Percentiles rank a stretch among this genome's conserved stretches.
Conservation (phyloP, 2,888 invertebrate genomes). For the Caenorhabditis uteleia region DNA sequence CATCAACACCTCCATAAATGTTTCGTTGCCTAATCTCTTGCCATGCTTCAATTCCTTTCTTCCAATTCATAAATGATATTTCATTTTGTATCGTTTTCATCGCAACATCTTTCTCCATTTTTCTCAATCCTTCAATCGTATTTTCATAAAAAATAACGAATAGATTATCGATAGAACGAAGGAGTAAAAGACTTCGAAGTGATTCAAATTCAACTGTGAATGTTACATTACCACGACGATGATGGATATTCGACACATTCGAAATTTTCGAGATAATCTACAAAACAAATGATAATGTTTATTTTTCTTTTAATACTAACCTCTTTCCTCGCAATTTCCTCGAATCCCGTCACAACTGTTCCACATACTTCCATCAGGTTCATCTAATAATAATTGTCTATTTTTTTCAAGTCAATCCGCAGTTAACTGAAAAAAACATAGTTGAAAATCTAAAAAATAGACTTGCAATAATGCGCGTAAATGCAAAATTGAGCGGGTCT, state of each 20-base stretch:
- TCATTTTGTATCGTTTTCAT: conserved; percentile 17
- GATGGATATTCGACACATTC: conserved; percentile 28
- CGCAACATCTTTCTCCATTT: conserved; percentile 30
- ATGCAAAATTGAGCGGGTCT: too few species aligned
- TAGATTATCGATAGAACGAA: conserved; percentile 46
- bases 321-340: conserved; percentile 70
- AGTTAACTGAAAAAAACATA: too few species aligned
- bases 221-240: conserved; percentile 62
- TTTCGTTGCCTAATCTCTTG: conserved; percentile 7
- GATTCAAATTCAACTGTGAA: conserved; percentile 61
- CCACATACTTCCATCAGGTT: conserved; percentile 17
- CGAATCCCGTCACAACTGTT: conserved; percentile 72
- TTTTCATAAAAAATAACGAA: conserved; percentile 36
- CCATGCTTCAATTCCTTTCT: conserved; percentile 30
- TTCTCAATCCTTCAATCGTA: conserved; percentile 12
- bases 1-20: conserved; percentile 16
- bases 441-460: too few species aligned
- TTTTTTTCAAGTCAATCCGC: too few species aligned
- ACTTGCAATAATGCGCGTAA: too few species aligned
- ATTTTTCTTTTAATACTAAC: too few species aligned
- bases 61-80: conserved; percentile 33
- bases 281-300: too few species aligned
- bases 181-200: conserved; percentile 9
- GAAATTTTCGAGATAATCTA: conserved; percentile 8
- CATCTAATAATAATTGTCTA: too few species aligned